phyloP scores from a whole-genome alignment of 2,797 vertebrate species.

The Tadarida brasiliensis region DNA sequence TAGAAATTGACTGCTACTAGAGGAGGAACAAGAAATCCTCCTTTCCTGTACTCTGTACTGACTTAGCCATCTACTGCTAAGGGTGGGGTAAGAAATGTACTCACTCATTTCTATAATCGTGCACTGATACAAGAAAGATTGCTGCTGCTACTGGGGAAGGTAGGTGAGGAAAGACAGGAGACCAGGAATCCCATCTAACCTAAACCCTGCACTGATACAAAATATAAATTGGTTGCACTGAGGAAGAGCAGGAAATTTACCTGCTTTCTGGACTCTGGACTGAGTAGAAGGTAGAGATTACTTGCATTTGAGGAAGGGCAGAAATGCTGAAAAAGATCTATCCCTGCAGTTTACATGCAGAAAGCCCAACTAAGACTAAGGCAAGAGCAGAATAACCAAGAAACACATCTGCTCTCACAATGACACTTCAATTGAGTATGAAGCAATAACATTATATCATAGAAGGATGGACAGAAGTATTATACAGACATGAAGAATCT shows the following conservation, averaged over 20 bases:
- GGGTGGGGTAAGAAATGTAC: neutral
- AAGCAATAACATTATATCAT: neutral
- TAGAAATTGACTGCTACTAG: neutral
- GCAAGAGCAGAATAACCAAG: neutral
- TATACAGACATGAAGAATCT: neutral
- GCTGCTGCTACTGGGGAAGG: neutral
- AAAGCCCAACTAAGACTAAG: neutral
- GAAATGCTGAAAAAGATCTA: neutral
- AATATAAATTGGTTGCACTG: neutral
- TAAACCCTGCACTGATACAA: neutral
- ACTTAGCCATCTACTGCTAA: neutral
- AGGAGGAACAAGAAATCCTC: neutral
- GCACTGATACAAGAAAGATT: neutral
- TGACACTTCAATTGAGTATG: neutral
- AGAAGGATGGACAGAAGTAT: fast-evolving
- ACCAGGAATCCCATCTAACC: neutral
- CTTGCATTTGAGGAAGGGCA: neutral
- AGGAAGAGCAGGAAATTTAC: neutral
- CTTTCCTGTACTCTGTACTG: neutral
- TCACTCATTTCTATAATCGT: neutral
- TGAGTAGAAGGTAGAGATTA: neutral
- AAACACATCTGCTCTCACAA: neutral
- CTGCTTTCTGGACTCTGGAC: neutral
- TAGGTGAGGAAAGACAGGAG: neutral
- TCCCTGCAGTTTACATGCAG: neutral